Evolutionary conservation across 2,888 invertebrate species (phyloP).

Genomic region (Pristionchus japonicus): DNA sequence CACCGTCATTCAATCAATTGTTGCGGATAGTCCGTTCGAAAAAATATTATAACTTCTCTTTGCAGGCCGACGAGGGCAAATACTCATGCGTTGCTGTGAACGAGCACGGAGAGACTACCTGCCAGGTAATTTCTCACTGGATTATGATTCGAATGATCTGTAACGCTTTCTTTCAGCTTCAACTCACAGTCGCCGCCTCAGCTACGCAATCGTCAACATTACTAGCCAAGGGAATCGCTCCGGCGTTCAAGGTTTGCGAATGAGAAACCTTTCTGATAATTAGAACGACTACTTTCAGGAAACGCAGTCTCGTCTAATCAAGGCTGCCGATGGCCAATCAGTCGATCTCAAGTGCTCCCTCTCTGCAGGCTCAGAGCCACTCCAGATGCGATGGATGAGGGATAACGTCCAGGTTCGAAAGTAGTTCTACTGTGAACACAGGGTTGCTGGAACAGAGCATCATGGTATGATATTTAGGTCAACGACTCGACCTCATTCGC

Average conservation of each 20-base stretch:
- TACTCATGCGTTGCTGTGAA: conserved; percentile 85
- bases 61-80: conserved; percentile 78
- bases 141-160: background rate
- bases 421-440: background rate
- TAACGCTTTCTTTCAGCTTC: background rate
- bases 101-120: conserved; percentile 84
- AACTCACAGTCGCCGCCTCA: conserved; percentile 2
- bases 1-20: background rate
- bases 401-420: conserved; percentile 60
- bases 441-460: background rate
- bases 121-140: conserved; percentile 78
- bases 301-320: conserved; percentile 19
- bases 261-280: background rate
- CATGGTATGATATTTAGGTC: conserved; percentile 53
- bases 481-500: conserved; percentile 65
- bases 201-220: background rate
- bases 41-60: background rate
- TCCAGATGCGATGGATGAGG: conserved; percentile 70
- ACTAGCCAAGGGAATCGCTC: conserved; percentile 21
- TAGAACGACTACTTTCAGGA: background rate
- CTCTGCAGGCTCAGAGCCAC: conserved; percentile 67
- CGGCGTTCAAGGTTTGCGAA: conserved; percentile 33
- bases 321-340: conserved; percentile 37
- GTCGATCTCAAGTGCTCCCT: conserved; percentile 19
- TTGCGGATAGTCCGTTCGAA: background rate